A percentile compares a stretch with the other conserved stretches of the same genome.
Evolutionary conservation across 1,140 invertebrate species (phyloP).

Genomic region (Metopolophium dirhodum): DNA sequence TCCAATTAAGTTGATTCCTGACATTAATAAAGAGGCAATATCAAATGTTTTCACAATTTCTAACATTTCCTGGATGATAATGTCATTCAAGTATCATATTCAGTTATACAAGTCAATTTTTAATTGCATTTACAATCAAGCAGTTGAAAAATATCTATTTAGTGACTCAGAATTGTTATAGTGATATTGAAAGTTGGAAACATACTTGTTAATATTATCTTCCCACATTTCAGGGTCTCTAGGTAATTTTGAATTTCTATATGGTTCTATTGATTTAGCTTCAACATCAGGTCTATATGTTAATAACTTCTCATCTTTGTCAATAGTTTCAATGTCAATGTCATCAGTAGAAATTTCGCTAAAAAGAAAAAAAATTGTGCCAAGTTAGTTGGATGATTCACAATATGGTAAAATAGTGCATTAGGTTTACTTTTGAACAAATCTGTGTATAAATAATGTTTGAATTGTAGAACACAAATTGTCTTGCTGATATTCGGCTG

Average conservation of each 20-base stretch:
- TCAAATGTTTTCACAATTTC: background rate
- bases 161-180: no score
- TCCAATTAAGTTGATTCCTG: background rate
- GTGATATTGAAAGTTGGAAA: background rate
- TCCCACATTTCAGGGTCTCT: slow-evolving; percentile 44
- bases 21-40: background rate
- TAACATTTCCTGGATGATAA: background rate
- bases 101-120: no score
- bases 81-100: background rate
- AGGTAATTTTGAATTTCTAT: slow-evolving; percentile 33
- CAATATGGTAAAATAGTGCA: background rate
- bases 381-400: background rate
- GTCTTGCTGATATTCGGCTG: slow-evolving; percentile 40
- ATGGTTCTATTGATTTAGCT: slow-evolving; percentile 35
- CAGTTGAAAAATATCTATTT: no score
- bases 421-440: slow-evolving; percentile 21
- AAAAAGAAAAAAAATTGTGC: background rate
- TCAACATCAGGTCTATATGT: slow-evolving; percentile 41
- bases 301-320: slow-evolving; percentile 44
- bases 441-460: slow-evolving; percentile 52
- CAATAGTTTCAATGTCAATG: slow-evolving; percentile 27
- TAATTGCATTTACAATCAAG: no score
- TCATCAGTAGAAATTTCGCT: slow-evolving; percentile 37
- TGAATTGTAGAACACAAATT: slow-evolving; percentile 47
- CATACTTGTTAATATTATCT: slow-evolving; percentile 52